A percentile compares a stretch with the other conserved stretches of the same genome.
Conservation (phyloP, 2,888 invertebrate genomes). For the Cerceris ruficornis region DNA sequence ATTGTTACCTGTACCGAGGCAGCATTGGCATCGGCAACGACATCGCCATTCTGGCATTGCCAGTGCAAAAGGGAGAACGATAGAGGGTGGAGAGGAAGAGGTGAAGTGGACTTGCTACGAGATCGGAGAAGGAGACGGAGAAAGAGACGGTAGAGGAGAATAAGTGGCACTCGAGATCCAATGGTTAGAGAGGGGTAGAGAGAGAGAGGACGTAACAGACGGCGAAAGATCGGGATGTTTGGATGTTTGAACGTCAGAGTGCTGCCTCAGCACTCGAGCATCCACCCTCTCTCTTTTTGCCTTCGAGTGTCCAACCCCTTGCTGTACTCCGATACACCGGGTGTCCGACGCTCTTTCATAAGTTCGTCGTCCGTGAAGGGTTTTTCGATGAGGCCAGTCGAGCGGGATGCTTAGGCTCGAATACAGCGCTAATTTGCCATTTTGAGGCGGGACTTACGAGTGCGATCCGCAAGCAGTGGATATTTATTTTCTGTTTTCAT, state of each 20-base stretch:
- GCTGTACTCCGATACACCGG: constrained; percentile 52
- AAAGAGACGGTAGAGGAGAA: constrained; percentile 69
- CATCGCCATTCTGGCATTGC: constrained; percentile 51
- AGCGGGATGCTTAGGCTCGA: neutral
- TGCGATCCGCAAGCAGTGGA: neutral
- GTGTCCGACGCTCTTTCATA: constrained; percentile 43
- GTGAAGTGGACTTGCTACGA: constrained; percentile 50
- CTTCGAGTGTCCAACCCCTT: constrained; percentile 40
- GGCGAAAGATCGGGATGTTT: constrained; percentile 80
- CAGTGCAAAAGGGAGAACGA: constrained; percentile 21
- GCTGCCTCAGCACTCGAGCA: constrained; percentile 79
- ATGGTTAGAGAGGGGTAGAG: constrained; percentile 41
- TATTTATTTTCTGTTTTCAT: too few species aligned
- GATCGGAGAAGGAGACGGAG: constrained; percentile 61
- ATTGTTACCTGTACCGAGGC: constrained; percentile 57
- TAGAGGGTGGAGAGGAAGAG: constrained; percentile 15
- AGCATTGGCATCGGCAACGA: constrained; percentile 61
- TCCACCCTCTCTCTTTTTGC: constrained; percentile 41
- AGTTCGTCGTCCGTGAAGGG: neutral
- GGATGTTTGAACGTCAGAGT: constrained; percentile 80
- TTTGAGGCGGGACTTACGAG: neutral
- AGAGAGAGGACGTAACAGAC: constrained; percentile 70
- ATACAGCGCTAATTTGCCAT: neutral
- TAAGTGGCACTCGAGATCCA: constrained; percentile 77
- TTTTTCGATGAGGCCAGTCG: neutral